A percentile compares a stretch with the other conserved stretches of the same genome.
phyloP scores from a whole-genome alignment of 1,140 invertebrate genomes.

The Nebria ingens region DNA sequence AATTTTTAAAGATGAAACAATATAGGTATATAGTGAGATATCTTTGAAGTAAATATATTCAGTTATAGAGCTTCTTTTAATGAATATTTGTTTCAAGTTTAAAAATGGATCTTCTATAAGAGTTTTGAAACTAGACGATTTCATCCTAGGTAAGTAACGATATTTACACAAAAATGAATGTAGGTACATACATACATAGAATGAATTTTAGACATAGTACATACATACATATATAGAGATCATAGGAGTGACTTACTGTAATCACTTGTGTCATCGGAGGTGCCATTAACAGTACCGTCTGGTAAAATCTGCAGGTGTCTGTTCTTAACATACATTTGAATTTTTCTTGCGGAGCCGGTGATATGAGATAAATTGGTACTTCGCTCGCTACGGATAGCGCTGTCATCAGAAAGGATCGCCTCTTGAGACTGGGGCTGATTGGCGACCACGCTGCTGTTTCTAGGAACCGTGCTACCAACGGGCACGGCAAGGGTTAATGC shows the following conservation, averaged over 20 bases:
- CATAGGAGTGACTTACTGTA: conserved; percentile 73
- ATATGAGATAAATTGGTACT: conserved; percentile 65
- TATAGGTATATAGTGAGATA: too few relatives aligned
- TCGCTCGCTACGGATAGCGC: conserved; percentile 42
- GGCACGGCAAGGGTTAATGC: conserved; percentile 24
- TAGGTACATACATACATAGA: too few relatives aligned
- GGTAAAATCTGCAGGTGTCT: conserved; percentile 63
- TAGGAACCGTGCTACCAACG: conserved; percentile 11
- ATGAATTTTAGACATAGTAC: too few relatives aligned
- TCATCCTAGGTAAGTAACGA: too few relatives aligned
- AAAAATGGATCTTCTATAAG: too few relatives aligned
- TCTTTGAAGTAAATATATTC: too few relatives aligned
- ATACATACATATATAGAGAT: too few relatives aligned
- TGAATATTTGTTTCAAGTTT: too few relatives aligned
- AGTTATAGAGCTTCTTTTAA: too few relatives aligned
- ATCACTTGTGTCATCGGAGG: conserved; percentile 58
- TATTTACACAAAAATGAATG: too few relatives aligned
- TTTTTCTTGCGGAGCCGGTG: conserved; percentile 58
- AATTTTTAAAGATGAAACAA: too few relatives aligned
- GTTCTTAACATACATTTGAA: conserved; percentile 72
- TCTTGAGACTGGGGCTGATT: conserved; percentile 14
- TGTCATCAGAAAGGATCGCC: conserved; percentile 24
- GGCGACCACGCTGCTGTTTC: not conserved
- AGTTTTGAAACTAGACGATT: too few relatives aligned
- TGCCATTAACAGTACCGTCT: conserved; percentile 70